Base-by-base conservation (phyloP, 92 coral and sea anemone genomes). In the Pocillopora meandrina region DNA sequence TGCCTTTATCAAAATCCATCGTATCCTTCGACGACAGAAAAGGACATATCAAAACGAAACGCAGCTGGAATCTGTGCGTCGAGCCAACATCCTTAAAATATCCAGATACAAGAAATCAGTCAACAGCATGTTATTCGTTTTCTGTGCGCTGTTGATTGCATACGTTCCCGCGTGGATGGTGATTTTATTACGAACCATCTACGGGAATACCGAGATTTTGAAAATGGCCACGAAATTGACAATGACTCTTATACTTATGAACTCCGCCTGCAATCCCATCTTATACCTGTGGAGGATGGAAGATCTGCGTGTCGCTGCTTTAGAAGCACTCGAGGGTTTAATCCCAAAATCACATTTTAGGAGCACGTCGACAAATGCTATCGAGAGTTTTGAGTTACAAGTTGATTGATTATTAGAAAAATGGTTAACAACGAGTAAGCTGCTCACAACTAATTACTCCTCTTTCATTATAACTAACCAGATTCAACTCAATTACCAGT, bases 241-340 rank as follows among this genome's bases (percentile, higher is more conserved):
- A 9, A 18, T 74, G 64, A 74, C 79, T 8, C 36, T 74, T 4
- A 10, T 74, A 19, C 64, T 74, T 11, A 15, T 74, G 64, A 74
- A 74, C 64, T 74, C 79, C 17, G 12, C 79, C 0, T 60, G 49
- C 9, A 74, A 74, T 57, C 79, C 79, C 31, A 55, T 74, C 12
- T 36, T 74, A 13, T 74, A 74, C 21, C 61, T 74, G 62, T 74
- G 79, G 79, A 74, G 62, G 31, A 74, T 74, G 79, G 20, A 55
- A 9, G 79, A 74, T 60, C 62, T 74, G 26, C 79, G 79, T 2
- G 61, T 12, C 61, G 12, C 60, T 19, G 77, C 59, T 10, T 19
- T 49, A 36, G 77, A 73, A 33, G 21, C 18, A 34, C 34, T 71
- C 12, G 75, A 52, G 56, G 20, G 42, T 20, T 7, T 71, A 18